phyloP scores from a whole-genome alignment of 2,797 vertebrate species.

The Microctenopoma steveboyesi region DNA sequence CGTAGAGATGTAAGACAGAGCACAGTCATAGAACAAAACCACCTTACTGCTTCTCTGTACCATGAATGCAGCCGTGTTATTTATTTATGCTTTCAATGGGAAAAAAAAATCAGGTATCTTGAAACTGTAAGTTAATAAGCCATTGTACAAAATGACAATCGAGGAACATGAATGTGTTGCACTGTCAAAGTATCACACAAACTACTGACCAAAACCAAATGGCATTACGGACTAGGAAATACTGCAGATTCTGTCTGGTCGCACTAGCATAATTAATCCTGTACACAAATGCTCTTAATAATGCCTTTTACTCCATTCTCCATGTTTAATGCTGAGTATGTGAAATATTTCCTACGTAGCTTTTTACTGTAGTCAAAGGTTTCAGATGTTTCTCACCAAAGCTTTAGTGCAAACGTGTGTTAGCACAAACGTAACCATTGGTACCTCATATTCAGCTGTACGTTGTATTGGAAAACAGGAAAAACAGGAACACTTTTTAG shows the following conservation, averaged over 20 bases:
- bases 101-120: conserved; percentile 45
- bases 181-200: not conserved
- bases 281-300: not conserved
- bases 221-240: conserved; percentile 4
- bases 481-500: conserved; percentile 16
- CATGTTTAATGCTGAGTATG: not conserved
- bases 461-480: not conserved
- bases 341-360: not conserved
- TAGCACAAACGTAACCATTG: conserved; percentile 2
- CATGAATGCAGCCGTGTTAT: conserved; percentile 50
- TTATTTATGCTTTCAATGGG: conserved; percentile 67
- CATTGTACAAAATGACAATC: conserved; percentile 67
- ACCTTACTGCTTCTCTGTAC: conserved; percentile 21
- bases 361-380: conserved; percentile 16
- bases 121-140: conserved; percentile 38
- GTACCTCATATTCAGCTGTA: conserved; percentile 50
- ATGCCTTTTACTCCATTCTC: not conserved
- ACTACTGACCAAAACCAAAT: conserved; percentile 14
- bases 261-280: not conserved
- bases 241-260: conserved; percentile 7
- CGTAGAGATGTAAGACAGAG: conserved; percentile 6
- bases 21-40: conserved; percentile 30
- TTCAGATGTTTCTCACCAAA: not conserved
- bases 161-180: conserved; percentile 40
- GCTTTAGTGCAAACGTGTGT: conserved; percentile 43